Evolutionary conservation across 2,797 vertebrate species (phyloP).

Genomic region (Cirrhinus molitorella): DNA sequence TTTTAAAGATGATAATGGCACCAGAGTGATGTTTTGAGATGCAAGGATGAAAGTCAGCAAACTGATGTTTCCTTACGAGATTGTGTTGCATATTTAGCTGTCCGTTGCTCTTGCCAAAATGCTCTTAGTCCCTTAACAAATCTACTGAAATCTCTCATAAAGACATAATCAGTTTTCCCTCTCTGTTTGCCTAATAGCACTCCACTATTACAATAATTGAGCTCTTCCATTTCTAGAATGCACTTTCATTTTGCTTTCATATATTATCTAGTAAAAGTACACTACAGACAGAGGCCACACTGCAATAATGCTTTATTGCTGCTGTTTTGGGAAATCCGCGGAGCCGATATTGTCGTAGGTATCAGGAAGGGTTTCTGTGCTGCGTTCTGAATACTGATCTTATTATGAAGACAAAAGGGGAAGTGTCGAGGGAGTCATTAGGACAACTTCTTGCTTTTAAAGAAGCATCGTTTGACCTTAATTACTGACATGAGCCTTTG

Average conservation of each 20-base stretch:
- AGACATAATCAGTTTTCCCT: conserved; percentile 9
- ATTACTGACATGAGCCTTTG: conserved; percentile 39
- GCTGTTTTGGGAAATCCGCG: background rate
- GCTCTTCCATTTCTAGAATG: conserved; percentile 15
- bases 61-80: background rate
- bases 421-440: conserved; percentile 34
- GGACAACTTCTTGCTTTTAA: conserved; percentile 25
- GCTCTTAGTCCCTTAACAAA: conserved; percentile 34
- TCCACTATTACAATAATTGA: conserved; percentile 22
- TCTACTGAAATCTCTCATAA: conserved; percentile 14
- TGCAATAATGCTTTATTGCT: background rate
- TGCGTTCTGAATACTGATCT: conserved; percentile 27
- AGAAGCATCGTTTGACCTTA: conserved; percentile 49
- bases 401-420: conserved; percentile 29
- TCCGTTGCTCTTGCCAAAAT: conserved; percentile 3
- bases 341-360: background rate
- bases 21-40: background rate
- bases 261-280: background rate
- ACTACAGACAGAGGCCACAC: background rate
- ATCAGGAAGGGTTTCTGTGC: background rate
- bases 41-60: background rate
- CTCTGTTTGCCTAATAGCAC: background rate
- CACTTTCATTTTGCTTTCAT: conserved; percentile 26
- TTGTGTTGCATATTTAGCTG: background rate
- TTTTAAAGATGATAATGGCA: background rate